Evolutionary conservation across 2,888 invertebrate genomes (phyloP).

Genomic region (Geophilus truncorum): DNA sequence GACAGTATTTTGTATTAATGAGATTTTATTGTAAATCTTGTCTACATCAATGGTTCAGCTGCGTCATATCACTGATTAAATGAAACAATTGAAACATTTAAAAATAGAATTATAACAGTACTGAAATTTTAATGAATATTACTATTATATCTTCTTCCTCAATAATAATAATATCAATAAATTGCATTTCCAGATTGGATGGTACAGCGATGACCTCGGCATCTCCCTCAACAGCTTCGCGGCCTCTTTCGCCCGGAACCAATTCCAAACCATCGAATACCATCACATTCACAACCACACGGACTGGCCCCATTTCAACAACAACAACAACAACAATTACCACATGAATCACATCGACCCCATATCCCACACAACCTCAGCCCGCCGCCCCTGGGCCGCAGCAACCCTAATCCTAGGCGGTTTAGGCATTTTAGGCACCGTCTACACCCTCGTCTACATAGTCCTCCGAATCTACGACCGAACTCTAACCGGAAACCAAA

Average conservation of each 20-base stretch:
- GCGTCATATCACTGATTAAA: no score
- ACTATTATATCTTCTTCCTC: no score
- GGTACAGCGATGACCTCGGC: slow-evolving; percentile 46
- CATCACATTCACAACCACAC: background rate
- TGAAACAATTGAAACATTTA: no score
- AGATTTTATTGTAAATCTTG: no score
- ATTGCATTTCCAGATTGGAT: slow-evolving; percentile 44
- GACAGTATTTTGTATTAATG: no score
- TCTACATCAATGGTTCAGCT: no score
- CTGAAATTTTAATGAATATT: no score
- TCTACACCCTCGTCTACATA: slow-evolving; percentile 47
- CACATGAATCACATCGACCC: slow-evolving; percentile 10
- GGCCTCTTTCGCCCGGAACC: background rate
- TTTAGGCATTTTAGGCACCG: slow-evolving; percentile 44
- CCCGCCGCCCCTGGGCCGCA: slow-evolving; percentile 45
- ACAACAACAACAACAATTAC: slow-evolving; percentile 31
- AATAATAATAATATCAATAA: no score
- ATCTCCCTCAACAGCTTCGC: slow-evolving; percentile 42
- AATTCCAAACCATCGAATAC: background rate
- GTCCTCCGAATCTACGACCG: slow-evolving; percentile 47
- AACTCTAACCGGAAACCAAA: slow-evolving; percentile 45
- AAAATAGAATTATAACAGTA: no score
- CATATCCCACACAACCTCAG: background rate
- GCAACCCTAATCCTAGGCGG: slow-evolving; percentile 44
- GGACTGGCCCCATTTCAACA: background rate